phyloP scores from a whole-genome alignment of 2,113 vertebrate genomes.

The Pycnonotus jocosus region DNA sequence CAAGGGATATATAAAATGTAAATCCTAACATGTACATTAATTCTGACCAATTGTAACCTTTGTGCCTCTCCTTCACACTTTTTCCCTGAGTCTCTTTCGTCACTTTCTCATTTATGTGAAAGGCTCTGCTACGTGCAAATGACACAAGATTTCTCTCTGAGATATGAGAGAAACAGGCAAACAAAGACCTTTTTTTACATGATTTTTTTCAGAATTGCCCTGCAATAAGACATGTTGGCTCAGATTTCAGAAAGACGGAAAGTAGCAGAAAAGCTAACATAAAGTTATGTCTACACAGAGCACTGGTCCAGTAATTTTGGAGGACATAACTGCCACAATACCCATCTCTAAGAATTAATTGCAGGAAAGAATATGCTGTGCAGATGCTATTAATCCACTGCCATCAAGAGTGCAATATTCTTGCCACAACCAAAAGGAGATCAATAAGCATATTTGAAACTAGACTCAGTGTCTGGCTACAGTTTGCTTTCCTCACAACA shows the following conservation, averaged over 20 bases:
- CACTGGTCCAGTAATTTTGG: background rate
- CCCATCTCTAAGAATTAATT: background rate
- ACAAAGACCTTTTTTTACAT: background rate
- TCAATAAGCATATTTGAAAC: slow-evolving; percentile 35
- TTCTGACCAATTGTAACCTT: background rate
- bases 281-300: background rate
- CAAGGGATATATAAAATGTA: background rate
- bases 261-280: background rate
- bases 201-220: background rate
- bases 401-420: slow-evolving; percentile 11
- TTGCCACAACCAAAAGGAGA: slow-evolving; percentile 36
- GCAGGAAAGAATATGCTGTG: background rate
- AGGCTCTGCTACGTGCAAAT: background rate
- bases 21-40: background rate
- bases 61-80: background rate
- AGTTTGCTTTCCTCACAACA: slow-evolving; percentile 55
- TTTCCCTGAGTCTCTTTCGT: background rate
- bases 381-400: slow-evolving; percentile 15
- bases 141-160: background rate
- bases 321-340: background rate
- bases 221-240: background rate
- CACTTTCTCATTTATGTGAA: background rate
- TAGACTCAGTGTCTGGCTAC: slow-evolving; percentile 7
- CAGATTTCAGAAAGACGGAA: background rate
- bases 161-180: background rate